These are phyloP conservation scores for Coracopsis vasa DNA, from an alignment of 2,113 vertebrate species.

Conservation along the genomic window DNA sequence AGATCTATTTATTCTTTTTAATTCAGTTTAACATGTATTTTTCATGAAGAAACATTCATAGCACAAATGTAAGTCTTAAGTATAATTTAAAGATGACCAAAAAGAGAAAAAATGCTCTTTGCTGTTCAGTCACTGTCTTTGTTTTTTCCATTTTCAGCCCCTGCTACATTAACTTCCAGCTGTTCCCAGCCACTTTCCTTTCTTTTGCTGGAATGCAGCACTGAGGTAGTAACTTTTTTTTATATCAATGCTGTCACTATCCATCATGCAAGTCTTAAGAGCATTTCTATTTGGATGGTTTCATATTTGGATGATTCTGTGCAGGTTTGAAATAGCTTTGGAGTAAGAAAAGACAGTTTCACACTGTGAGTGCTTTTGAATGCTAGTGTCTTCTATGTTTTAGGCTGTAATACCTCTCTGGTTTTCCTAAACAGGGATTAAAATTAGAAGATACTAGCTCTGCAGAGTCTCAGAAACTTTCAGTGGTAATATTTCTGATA, in stretches of 20 bases:
- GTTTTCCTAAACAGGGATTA: neutral
- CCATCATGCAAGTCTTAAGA: neutral
- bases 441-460: neutral
- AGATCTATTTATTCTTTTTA: neutral
- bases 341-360: neutral
- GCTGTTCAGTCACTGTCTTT: neutral
- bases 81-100: neutral
- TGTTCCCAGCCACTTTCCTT: slow-evolving; percentile 3
- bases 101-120: neutral
- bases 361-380: neutral
- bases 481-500: neutral
- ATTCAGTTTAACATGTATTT: neutral
- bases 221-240: neutral
- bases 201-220: slow-evolving; percentile 10
- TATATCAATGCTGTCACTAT: neutral
- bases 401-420: neutral
- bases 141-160: neutral
- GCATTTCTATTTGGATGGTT: neutral
- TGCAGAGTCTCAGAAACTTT: neutral
- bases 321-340: neutral
- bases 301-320: neutral
- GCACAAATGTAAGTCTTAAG: neutral
- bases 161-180: neutral
- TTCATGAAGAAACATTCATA: neutral
- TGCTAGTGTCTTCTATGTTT: neutral